Percentiles rank a stretch among this genome's conserved stretches.
Conservation (phyloP, 2,888 invertebrate species). For the Lingula anatina region DNA sequence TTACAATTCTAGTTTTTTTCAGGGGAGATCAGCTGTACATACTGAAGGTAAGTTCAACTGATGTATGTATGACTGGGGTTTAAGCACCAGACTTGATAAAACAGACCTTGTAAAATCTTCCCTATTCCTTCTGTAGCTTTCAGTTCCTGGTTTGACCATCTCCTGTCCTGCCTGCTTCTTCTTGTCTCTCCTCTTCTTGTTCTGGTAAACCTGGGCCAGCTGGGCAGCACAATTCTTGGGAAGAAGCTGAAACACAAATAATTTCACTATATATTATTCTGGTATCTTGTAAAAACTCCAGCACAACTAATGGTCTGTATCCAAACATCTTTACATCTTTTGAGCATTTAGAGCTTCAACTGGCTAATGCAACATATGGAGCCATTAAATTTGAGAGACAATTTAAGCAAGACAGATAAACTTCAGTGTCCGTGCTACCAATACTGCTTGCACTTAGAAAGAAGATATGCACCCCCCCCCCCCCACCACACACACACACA, state of each 20-base stretch:
- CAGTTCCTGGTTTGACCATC: conserved; percentile 83
- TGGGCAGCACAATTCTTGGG: conserved; percentile 93
- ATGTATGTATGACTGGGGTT: too few species aligned
- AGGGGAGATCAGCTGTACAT: too few species aligned
- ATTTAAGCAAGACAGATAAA: background rate
- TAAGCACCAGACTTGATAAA: too few species aligned
- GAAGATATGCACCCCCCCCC: background rate
- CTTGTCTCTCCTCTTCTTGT: conserved; percentile 74
- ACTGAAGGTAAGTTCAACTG: too few species aligned
- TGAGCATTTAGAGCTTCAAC: too few species aligned
- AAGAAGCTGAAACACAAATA: too few species aligned
- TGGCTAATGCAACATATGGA: too few species aligned
- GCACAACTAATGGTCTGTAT: background rate
- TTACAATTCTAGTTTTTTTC: too few species aligned
- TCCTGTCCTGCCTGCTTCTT: conserved; percentile 66
- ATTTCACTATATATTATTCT: background rate
- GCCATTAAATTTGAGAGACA: too few species aligned
- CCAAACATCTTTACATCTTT: background rate
- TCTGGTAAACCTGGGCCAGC: conserved; percentile 74
- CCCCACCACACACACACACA: background rate
- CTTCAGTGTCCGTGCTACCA: background rate
- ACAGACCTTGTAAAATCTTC: conserved; percentile 90
- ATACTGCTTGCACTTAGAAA: background rate
- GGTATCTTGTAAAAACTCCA: background rate
- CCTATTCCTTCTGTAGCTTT: conserved; percentile 91